Percentiles rank a stretch among this genome's conserved stretches.
phyloP scores from a whole-genome alignment of 92 coral and sea anemone species.

The Epizoanthus ramosus region DNA sequence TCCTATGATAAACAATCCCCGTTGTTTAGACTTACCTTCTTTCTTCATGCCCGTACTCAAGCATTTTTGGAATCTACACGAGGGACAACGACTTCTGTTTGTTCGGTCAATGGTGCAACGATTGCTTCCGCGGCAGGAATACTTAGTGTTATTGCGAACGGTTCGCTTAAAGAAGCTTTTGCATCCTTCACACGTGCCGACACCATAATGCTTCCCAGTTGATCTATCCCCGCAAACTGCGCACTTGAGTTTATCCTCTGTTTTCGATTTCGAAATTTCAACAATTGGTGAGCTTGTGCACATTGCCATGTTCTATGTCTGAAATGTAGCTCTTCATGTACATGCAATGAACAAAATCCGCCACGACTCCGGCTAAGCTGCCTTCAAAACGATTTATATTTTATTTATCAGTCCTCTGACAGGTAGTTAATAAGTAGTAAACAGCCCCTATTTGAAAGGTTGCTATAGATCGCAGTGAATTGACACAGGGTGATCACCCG shows the following conservation, averaged over 20 bases:
- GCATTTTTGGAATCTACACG: slow-evolving; percentile 87
- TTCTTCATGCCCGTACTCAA: slow-evolving; percentile 86
- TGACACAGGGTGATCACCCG: slow-evolving; percentile 45
- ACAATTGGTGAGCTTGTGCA: slow-evolving; percentile 58
- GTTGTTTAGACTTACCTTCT: slow-evolving; percentile 64
- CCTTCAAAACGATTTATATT: slow-evolving; percentile 30
- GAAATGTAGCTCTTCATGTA: slow-evolving; percentile 7
- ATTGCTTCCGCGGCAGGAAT: slow-evolving; percentile 84
- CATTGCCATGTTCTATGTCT: slow-evolving; percentile 41
- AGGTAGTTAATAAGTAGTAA: slow-evolving; percentile 23
- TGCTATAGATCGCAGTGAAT: slow-evolving; percentile 34
- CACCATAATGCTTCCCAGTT: slow-evolving; percentile 90
- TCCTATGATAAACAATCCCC: background rate
- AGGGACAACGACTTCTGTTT: slow-evolving; percentile 88
- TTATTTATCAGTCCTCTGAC: slow-evolving; percentile 9
- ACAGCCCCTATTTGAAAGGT: slow-evolving; percentile 9
- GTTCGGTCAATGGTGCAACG: slow-evolving; percentile 77
- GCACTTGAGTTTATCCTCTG: slow-evolving; percentile 78
- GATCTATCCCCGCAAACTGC: slow-evolving; percentile 92
- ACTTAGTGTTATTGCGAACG: slow-evolving; percentile 84
- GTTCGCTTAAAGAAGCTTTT: slow-evolving; percentile 92
- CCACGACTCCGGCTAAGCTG: slow-evolving; percentile 22
- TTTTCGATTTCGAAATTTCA: slow-evolving; percentile 50
- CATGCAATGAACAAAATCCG: slow-evolving; percentile 11
- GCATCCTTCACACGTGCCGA: slow-evolving; percentile 90